A percentile compares a stretch with the other conserved stretches of the same genome.
phyloP scores from a whole-genome alignment of 2,113 vertebrate species.

The Falco punctatus region DNA sequence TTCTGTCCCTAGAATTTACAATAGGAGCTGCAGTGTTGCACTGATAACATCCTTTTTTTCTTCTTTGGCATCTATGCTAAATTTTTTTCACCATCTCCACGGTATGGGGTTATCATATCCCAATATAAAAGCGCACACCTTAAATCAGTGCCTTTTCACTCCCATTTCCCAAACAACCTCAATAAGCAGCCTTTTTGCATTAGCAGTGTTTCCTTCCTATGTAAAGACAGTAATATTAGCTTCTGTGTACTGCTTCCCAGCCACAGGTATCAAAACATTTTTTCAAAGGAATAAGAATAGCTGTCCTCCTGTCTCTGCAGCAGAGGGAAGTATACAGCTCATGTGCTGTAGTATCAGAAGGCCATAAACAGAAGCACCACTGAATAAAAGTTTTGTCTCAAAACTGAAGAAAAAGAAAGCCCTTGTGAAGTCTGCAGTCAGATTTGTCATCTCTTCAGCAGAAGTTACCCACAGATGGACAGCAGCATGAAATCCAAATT shows the following conservation, averaged over 20 bases:
- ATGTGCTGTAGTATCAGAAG: neutral
- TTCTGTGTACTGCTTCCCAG: neutral
- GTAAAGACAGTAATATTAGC: neutral
- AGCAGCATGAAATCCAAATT: neutral
- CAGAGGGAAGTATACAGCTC: neutral
- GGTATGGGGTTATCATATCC: neutral
- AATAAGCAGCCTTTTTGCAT: neutral
- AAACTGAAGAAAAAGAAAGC: neutral
- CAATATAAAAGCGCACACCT: neutral
- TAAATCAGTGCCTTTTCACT: neutral
- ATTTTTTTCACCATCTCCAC: neutral
- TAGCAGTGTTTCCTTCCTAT: neutral
- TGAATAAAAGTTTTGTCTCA: neutral
- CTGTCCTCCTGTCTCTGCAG: neutral
- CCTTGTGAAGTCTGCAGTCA: neutral
- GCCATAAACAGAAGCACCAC: neutral
- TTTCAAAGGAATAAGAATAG: neutral
- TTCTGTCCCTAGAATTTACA: neutral
- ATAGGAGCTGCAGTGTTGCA: neutral
- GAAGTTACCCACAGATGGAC: neutral
- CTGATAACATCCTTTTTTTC: neutral
- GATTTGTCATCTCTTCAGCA: neutral
- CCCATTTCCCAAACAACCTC: neutral
- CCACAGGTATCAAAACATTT: neutral
- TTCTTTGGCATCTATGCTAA: neutral